Evolutionary conservation across 2,888 invertebrate species (phyloP).

Genomic region (Oscheius myriophilus): DNA sequence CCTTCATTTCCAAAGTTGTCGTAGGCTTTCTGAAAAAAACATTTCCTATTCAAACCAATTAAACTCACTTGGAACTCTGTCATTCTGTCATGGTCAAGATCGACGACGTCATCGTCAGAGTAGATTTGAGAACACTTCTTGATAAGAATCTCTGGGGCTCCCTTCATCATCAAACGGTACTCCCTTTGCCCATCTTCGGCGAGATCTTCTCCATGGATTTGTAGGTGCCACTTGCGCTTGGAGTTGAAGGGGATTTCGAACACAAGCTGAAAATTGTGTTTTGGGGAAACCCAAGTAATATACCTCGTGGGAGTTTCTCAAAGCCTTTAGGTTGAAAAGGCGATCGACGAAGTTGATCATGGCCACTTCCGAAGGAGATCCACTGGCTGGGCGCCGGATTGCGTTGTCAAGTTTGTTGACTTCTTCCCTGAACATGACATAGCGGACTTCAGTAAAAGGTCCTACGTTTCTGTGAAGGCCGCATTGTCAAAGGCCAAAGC

Average conservation of each 20-base stretch:
- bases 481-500: too few species aligned
- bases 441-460: too few species aligned
- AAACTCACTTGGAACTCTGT: conserved; percentile 23
- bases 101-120: conserved; percentile 16
- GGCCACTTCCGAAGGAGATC: conserved; percentile 24
- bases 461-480: too few species aligned
- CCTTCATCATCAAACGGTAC: conserved; percentile 40
- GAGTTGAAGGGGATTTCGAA: conserved; percentile 27
- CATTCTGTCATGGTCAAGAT: conserved; percentile 19
- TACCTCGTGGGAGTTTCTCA: conserved; percentile 1
- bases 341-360: conserved; percentile 22
- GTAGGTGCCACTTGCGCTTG: conserved; percentile 34
- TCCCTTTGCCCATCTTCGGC: conserved; percentile 28
- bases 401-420: background rate
- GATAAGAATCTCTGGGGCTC: conserved; percentile 39
- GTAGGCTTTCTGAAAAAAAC: conserved; percentile 32
- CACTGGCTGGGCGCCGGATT: conserved; percentile 6
- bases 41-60: background rate
- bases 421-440: too few species aligned
- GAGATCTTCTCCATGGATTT: conserved; percentile 24
- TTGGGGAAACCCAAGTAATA: background rate
- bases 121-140: conserved; percentile 31
- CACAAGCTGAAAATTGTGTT: background rate
- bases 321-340: conserved; percentile 8
- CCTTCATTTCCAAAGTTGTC: conserved; percentile 48